These are phyloP conservation scores for Epiblema foenella DNA, from an alignment of 2,888 invertebrate genomes.

Conservation along the genomic window DNA sequence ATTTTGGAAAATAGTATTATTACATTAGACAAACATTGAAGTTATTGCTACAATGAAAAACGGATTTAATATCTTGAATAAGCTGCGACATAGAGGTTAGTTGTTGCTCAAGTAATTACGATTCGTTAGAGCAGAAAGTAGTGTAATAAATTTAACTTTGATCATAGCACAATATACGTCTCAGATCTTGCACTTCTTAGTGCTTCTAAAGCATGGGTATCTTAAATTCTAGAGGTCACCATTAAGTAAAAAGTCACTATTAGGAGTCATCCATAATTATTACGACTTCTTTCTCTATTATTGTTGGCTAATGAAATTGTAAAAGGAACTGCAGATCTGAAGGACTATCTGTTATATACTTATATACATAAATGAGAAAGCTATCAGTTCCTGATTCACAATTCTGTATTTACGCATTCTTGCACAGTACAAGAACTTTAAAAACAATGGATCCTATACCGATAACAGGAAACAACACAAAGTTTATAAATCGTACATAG, in stretches of 20 bases:
- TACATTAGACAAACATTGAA: neutral
- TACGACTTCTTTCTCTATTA: no score
- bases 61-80: neutral
- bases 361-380: neutral
- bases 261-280: no score
- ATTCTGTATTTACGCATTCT: neutral
- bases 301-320: no score
- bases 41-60: neutral
- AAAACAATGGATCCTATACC: conserved; percentile 11
- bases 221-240: no score
- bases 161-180: neutral
- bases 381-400: neutral
- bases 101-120: neutral
- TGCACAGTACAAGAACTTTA: neutral
- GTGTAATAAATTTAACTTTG: neutral
- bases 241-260: no score
- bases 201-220: no score
- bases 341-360: no score
- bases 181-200: neutral
- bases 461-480: conserved; percentile 21
- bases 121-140: no score
- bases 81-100: neutral
- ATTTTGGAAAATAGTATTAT: no score
- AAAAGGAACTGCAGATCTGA: neutral
- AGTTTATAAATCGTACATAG: conserved; percentile 2